Base-by-base conservation (phyloP, 2,113 vertebrate species). In the Plecturocebus donacophilus region DNA sequence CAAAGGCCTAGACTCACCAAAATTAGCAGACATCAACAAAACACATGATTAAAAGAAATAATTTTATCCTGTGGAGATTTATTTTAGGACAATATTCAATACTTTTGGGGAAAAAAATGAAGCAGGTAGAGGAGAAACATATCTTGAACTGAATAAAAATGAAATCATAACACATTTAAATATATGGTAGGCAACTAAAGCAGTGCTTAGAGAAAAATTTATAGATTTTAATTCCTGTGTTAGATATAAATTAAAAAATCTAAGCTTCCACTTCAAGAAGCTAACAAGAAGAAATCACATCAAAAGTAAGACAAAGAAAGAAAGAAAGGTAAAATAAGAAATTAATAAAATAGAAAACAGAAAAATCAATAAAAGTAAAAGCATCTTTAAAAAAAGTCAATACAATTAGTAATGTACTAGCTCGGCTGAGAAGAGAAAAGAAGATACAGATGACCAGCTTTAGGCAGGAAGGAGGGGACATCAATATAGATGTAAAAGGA, bases 21-120 rank as follows among this genome's bases (percentile, higher is more conserved):
- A 94, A 90, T 80, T 84, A 90, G 49, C n/a, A 87, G 32, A 25
- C 19, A 87, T 84, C 87, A 68, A 32, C 20, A 85, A 95, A 95
- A 54, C 7, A 40, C 4, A 84, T 84, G 25, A 47, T 61, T 80
- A 80, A 96, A 91, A 73, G 10, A 90, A 76, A 54, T 0, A 20
- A 25, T 52, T 79, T 66, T 11, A 81, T 79, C 8, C 3, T 77
- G 12, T 3, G 61, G 56, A 54, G 16, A 89, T 32, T 68, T 87
- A 64, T 54, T 92, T 42, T 5, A 73, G 47, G 45, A 95, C 1
- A 45, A 75, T 83, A 73, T 19, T 42, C 27, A 79, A 42, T 12
- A 86, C 20, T 92, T 92, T 30, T n/a, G 64, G 68, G n/a, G 66
- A 89, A 45, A 58, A 85, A 81, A 1, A 81, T 27, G 8, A 88